Evolutionary conservation across 2,113 vertebrate species (phyloP).

Genomic region (Anoplopoma fimbria): DNA sequence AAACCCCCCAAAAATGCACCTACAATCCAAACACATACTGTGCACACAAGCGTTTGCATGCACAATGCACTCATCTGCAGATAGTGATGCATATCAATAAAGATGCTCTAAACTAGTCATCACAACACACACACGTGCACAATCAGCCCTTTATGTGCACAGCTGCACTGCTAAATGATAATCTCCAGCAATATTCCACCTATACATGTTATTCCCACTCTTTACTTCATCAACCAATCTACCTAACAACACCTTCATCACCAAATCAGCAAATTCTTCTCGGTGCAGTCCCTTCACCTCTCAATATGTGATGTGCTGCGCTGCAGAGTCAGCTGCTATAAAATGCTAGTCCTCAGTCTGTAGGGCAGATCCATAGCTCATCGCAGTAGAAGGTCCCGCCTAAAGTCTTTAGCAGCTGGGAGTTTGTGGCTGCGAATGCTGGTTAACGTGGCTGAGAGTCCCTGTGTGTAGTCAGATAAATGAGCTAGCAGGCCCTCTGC

Average conservation of each 20-base stretch:
- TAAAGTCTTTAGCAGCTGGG: conserved; percentile 10
- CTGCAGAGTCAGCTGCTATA: conserved; percentile 53
- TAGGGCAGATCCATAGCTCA: conserved; percentile 14
- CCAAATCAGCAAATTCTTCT: conserved; percentile 52
- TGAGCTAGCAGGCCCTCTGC: conserved; percentile 61
- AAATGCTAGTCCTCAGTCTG: conserved; percentile 48
- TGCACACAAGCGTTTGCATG: conserved; percentile 14
- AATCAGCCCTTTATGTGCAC: conserved; percentile 4
- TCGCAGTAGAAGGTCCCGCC: conserved; percentile 15
- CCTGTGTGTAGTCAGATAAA: conserved; percentile 67
- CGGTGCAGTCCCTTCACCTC: conserved; percentile 56
- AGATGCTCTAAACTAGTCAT: not conserved
- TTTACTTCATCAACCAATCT: conserved; percentile 3
- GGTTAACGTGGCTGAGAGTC: conserved; percentile 9
- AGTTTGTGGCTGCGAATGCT: conserved; percentile 30
- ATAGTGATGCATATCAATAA: not conserved
- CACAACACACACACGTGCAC: not conserved
- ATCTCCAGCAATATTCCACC: not conserved
- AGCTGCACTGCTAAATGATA: conserved; percentile 24
- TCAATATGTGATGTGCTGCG: conserved; percentile 54
- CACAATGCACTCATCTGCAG: not conserved
- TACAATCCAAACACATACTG: not conserved
- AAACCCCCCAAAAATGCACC: not conserved
- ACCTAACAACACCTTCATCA: conserved; percentile 48
- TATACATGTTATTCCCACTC: not conserved